Evolutionary conservation across 2,888 invertebrate genomes (phyloP).

Genomic region (Andrena haemorrhoa): DNA sequence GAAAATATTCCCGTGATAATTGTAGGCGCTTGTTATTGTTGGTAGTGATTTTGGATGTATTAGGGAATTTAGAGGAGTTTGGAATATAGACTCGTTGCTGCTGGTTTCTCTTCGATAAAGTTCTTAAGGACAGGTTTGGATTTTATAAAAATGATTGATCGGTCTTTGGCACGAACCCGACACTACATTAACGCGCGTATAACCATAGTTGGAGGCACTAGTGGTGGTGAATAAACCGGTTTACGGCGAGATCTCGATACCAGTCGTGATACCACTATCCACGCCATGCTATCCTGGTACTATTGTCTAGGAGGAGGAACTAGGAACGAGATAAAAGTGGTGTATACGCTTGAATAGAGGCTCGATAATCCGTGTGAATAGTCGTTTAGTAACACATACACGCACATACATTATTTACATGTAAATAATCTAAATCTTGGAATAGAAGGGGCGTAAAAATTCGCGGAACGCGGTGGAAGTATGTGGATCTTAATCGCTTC

Average conservation of each 20-base stretch:
- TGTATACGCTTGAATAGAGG: neutral
- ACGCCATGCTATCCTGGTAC: conserved; percentile 77
- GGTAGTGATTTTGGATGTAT: neutral
- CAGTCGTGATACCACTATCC: conserved; percentile 69
- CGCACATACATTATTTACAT: neutral
- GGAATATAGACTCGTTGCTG: too few relatives aligned
- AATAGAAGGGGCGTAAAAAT: neutral
- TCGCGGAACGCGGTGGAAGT: neutral
- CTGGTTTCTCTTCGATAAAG: too few relatives aligned
- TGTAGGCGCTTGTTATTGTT: neutral
- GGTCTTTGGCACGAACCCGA: neutral
- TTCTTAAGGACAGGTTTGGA: neutral
- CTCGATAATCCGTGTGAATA: neutral
- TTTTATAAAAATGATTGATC: conserved; percentile 4
- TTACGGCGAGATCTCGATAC: conserved; percentile 49
- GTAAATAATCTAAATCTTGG: neutral
- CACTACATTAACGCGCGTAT: neutral
- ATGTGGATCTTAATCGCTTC: neutral
- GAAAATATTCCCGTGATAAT: neutral
- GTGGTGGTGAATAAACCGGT: conserved; percentile 61
- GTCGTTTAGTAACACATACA: neutral
- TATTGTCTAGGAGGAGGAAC: conserved; percentile 77
- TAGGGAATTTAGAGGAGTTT: too few relatives aligned
- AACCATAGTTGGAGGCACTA: conserved; percentile 3
- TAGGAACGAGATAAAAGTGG: conserved; percentile 66